These are phyloP conservation scores for Embidobia sp. DNA, from an alignment of 2,888 invertebrate genomes.

Conservation along the genomic window DNA sequence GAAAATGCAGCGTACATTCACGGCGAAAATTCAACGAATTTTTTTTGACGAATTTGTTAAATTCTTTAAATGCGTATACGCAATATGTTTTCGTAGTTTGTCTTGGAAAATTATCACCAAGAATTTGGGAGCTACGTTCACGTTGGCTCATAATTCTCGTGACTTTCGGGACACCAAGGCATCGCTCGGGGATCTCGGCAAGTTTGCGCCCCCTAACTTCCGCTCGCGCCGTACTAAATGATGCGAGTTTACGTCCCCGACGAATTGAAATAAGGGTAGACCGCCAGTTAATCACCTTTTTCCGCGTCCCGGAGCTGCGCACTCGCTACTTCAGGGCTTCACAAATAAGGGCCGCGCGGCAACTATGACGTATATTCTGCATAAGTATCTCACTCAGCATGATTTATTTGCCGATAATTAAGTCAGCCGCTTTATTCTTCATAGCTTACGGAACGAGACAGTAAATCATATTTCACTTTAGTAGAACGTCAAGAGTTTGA, in stretches of 20 bases:
- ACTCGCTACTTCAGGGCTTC: slow-evolving; percentile 19
- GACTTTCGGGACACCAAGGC: slow-evolving; percentile 17
- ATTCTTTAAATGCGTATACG: slow-evolving; percentile 25
- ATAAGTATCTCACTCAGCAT: slow-evolving; percentile 34
- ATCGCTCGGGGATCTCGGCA: slow-evolving; percentile 20
- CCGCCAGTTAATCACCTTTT: slow-evolving; percentile 70
- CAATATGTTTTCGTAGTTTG: slow-evolving; percentile 34
- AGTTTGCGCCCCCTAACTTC: slow-evolving; percentile 45
- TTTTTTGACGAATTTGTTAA: neutral
- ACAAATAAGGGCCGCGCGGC: slow-evolving; percentile 32
- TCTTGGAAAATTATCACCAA: slow-evolving; percentile 45
- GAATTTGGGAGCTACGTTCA: slow-evolving; percentile 45
- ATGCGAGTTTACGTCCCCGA: slow-evolving; percentile 73
- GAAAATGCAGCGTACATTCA: too few species aligned
- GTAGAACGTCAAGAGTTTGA: too few species aligned
- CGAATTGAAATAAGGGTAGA: slow-evolving; percentile 74
- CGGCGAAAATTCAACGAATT: too few species aligned
- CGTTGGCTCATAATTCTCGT: slow-evolving; percentile 34
- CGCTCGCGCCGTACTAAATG: slow-evolving; percentile 64
- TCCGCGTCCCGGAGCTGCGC: slow-evolving; percentile 18
- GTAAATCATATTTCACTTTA: too few species aligned
- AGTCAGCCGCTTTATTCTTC: slow-evolving; percentile 19
- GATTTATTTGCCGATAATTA: slow-evolving; percentile 53
- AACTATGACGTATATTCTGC: slow-evolving; percentile 46
- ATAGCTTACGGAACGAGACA: too few species aligned